Evolutionary conservation across 2,113 vertebrate species (phyloP).

Genomic region (Ivindomyrus marchei): DNA sequence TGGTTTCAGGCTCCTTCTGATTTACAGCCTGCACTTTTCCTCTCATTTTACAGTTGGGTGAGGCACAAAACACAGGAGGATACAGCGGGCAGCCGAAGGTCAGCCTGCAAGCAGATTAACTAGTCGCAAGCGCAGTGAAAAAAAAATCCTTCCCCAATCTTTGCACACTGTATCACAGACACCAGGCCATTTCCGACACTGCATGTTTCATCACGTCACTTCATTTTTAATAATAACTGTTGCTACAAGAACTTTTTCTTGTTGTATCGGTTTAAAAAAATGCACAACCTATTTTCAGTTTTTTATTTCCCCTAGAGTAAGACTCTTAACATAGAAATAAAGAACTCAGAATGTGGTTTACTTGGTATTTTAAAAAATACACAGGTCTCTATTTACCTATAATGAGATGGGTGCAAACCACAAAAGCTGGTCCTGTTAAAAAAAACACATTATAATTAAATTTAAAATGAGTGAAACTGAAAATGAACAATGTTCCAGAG

Average conservation of each 20-base stretch:
- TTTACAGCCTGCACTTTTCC: constrained; percentile 54
- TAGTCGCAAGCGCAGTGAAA: constrained; percentile 30
- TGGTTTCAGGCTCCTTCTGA: constrained; percentile 49
- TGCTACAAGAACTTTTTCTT: not conserved
- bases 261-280: not conserved
- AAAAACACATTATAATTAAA: constrained; percentile 1
- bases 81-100: constrained; percentile 55
- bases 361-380: not conserved
- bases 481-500: constrained; percentile 14
- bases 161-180: not conserved
- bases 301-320: not conserved
- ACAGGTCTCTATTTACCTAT: constrained; percentile 2
- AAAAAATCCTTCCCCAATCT: constrained; percentile 9
- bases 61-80: constrained; percentile 47
- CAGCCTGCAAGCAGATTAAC: constrained; percentile 43
- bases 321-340: not conserved
- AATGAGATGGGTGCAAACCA: not conserved
- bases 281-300: not conserved
- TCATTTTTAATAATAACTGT: not conserved
- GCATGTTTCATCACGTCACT: not conserved
- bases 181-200: not conserved
- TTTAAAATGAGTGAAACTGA: constrained; percentile 23
- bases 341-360: not conserved
- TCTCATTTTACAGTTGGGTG: constrained; percentile 63
- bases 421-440: constrained; percentile 4